Percentiles rank a stretch among this genome's conserved stretches.
phyloP scores from a whole-genome alignment of 2,888 invertebrate species.

The Synergus umbraculus region DNA sequence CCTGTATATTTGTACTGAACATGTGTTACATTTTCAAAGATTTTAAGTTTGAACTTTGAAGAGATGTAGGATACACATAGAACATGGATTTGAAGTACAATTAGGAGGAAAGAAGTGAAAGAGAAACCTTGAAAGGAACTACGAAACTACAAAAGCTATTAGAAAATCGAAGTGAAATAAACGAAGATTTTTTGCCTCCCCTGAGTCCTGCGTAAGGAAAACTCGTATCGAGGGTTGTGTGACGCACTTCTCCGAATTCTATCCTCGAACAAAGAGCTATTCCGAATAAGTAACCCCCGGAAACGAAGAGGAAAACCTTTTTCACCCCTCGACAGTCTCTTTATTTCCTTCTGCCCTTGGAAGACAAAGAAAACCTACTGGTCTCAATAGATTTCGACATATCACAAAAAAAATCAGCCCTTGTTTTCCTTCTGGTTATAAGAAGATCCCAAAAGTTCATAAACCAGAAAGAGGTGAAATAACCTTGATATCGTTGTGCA shows the following conservation, averaged over 20 bases:
- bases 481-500: not conserved
- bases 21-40: too few species aligned
- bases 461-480: constrained; percentile 3
- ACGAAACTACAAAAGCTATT: not conserved
- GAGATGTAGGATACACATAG: too few species aligned
- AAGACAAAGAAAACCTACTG: constrained; percentile 58
- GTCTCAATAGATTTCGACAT: constrained; percentile 48
- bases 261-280: not conserved
- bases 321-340: constrained; percentile 45
- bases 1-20: too few species aligned
- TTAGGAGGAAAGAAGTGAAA: not conserved
- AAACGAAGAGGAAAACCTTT: constrained; percentile 48
- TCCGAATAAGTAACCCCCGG: too few species aligned
- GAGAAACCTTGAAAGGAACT: not conserved
- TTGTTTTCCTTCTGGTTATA: not conserved
- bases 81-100: not conserved
- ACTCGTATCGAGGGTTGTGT: not conserved
- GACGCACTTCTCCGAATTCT: not conserved
- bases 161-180: not conserved
- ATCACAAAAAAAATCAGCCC: constrained; percentile 8
- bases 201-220: not conserved
- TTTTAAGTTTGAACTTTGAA: too few species aligned
- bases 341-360: constrained; percentile 56
- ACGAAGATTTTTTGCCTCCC: not conserved
- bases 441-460: not conserved